These are phyloP conservation scores for Nephrocerus scutellatus DNA, from an alignment of 2,888 invertebrate species.

Conservation along the genomic window DNA sequence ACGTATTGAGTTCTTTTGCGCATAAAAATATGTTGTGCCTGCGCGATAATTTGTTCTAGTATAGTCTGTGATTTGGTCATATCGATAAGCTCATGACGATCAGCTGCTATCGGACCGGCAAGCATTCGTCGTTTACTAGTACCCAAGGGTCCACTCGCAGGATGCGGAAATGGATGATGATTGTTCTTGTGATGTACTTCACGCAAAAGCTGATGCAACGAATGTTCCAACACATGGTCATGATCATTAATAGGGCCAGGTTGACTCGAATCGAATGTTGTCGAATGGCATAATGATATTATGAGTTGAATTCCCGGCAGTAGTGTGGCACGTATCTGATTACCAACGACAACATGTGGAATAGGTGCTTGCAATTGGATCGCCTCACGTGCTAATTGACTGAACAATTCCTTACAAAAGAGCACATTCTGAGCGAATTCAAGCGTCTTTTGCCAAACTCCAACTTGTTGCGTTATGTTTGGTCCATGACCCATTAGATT, in stretches of 20 bases:
- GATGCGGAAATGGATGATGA: constrained; percentile 91
- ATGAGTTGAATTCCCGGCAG: constrained; percentile 89
- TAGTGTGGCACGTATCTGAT: constrained; percentile 92
- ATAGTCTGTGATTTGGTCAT: constrained; percentile 88
- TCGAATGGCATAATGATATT: constrained; percentile 85
- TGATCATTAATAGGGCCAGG: constrained; percentile 60
- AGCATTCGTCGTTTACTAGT: constrained; percentile 85
- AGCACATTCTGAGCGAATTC: constrained; percentile 95
- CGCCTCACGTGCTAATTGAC: constrained; percentile 88
- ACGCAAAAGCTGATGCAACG: constrained; percentile 84
- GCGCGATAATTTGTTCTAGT: constrained; percentile 92
- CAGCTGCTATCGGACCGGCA: constrained; percentile 85
- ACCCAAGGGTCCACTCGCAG: constrained; percentile 86
- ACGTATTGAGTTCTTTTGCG: constrained; percentile 86
- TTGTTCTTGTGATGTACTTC: constrained; percentile 90
- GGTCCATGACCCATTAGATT: constrained; percentile 71
- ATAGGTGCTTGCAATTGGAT: constrained; percentile 88
- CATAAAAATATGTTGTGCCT: constrained; percentile 93
- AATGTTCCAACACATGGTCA: constrained; percentile 95
- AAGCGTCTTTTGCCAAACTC: constrained; percentile 90
- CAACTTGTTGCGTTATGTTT: constrained; percentile 57
- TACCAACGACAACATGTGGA: constrained; percentile 94
- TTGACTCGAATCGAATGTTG: constrained; percentile 52
- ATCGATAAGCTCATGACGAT: constrained; percentile 76
- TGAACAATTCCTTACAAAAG: constrained; percentile 94